Evolutionary conservation across 2,888 invertebrate genomes (phyloP).

Genomic region (Carpatolechia fugitivella): DNA sequence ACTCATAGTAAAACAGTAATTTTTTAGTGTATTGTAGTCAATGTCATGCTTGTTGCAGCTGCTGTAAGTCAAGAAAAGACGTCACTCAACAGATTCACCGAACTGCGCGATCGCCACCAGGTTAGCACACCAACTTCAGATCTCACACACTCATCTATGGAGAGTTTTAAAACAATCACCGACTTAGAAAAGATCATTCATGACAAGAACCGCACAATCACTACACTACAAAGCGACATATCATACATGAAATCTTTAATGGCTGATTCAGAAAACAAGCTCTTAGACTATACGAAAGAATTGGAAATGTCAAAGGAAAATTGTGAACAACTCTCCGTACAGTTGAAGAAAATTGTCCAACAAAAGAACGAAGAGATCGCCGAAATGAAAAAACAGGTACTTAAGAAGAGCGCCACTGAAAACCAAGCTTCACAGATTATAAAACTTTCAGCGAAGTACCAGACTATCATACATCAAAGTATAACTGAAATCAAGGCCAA

Average conservation of each 20-base stretch:
- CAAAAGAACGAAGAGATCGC: constrained; percentile 70
- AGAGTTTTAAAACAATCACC: constrained; percentile 62
- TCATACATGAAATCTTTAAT: constrained; percentile 58
- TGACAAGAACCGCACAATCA: constrained; percentile 66
- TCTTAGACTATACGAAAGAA: constrained; percentile 60
- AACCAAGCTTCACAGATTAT: constrained; percentile 67
- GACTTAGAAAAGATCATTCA: constrained; percentile 67
- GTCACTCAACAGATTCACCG: constrained; percentile 37
- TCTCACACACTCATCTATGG: constrained; percentile 56
- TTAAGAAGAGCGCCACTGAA: constrained; percentile 62
- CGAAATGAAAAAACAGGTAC: constrained; percentile 62
- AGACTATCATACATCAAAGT: constrained; percentile 65
- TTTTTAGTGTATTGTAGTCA: neutral
- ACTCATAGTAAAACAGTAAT: no score
- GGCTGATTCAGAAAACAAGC: constrained; percentile 65
- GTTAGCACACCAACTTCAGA: constrained; percentile 60
- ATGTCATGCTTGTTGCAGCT: constrained; percentile 38
- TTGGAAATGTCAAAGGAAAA: constrained; percentile 59
- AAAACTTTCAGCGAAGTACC: constrained; percentile 69
- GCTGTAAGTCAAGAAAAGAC: constrained; percentile 45
- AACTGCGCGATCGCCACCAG: constrained; percentile 49
- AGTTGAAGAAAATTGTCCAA: constrained; percentile 64
- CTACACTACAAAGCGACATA: constrained; percentile 60
- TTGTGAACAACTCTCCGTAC: constrained; percentile 57
- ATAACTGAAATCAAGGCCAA: constrained; percentile 68